Evolutionary conservation across 2,888 invertebrate genomes (phyloP).

Genomic region (Tolmerus cingulatus): DNA sequence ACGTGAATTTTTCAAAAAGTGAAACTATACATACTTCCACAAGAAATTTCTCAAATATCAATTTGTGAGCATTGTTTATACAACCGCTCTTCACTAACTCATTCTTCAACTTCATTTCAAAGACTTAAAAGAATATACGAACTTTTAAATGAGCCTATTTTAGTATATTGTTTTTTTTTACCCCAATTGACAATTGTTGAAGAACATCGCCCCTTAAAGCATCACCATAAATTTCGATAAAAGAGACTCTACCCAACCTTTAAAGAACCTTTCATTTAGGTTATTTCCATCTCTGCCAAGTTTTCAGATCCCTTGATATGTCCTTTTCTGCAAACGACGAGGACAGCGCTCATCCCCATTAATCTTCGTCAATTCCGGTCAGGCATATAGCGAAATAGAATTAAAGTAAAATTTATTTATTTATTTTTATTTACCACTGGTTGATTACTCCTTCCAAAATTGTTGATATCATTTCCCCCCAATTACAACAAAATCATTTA

Average conservation of each 20-base stretch:
- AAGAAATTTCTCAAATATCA: no score
- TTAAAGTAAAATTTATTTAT: background rate
- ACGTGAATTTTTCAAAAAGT: no score
- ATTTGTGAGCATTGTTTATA: no score
- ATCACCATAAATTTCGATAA: background rate
- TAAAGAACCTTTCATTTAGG: background rate
- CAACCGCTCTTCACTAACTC: no score
- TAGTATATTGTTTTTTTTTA: no score
- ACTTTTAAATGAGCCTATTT: no score
- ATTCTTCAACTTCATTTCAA: no score
- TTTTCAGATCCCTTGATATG: background rate
- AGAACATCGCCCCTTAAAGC: no score
- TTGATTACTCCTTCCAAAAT: background rate
- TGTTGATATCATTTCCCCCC: background rate
- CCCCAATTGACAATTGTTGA: no score
- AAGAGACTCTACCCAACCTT: background rate
- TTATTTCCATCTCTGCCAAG: background rate
- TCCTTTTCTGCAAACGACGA: background rate
- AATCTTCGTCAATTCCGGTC: background rate
- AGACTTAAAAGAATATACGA: no score
- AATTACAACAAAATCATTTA: background rate
- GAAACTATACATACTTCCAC: no score
- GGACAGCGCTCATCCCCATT: background rate
- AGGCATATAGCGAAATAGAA: background rate
- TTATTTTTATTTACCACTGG: background rate